Conservation (phyloP, 2,797 vertebrate genomes). For the Propithecus perrieri region DNA sequence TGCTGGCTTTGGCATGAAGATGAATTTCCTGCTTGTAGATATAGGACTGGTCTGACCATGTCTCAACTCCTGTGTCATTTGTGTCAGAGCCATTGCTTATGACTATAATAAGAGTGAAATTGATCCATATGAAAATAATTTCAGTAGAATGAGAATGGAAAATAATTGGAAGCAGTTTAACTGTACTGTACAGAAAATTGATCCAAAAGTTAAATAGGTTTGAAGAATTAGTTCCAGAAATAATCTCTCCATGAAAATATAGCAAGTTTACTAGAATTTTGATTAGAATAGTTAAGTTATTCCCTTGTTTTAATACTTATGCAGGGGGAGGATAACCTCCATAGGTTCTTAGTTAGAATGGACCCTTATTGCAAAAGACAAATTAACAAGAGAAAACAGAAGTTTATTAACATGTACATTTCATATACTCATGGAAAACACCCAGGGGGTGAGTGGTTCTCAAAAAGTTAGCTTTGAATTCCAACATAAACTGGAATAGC, state of each 20-base stretch:
- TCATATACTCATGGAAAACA: background rate
- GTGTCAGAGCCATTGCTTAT: background rate
- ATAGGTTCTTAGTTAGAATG: background rate
- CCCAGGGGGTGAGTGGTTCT: background rate
- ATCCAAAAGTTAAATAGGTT: conserved; percentile 39
- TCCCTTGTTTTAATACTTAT: background rate
- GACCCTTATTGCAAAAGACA: background rate
- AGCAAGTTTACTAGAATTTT: conserved; percentile 21
- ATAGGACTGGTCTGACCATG: background rate
- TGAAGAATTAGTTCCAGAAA: conserved; percentile 52
- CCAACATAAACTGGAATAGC: background rate
- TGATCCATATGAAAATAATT: conserved; percentile 44
- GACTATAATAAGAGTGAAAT: conserved; percentile 26
- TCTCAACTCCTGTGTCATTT: background rate
- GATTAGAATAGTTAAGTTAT: conserved; percentile 34
- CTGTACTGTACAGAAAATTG: conserved; percentile 15
- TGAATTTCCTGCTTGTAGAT: background rate
- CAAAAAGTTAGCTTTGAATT: background rate
- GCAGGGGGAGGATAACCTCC: background rate
- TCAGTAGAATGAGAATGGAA: conserved; percentile 40
- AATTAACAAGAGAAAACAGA: background rate
- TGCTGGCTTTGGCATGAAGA: background rate
- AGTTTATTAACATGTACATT: background rate
- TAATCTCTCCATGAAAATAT: conserved; percentile 20
- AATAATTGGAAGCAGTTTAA: conserved; percentile 1